Conservation (phyloP, 2,113 vertebrate species). For the Sturnira hondurensis region DNA sequence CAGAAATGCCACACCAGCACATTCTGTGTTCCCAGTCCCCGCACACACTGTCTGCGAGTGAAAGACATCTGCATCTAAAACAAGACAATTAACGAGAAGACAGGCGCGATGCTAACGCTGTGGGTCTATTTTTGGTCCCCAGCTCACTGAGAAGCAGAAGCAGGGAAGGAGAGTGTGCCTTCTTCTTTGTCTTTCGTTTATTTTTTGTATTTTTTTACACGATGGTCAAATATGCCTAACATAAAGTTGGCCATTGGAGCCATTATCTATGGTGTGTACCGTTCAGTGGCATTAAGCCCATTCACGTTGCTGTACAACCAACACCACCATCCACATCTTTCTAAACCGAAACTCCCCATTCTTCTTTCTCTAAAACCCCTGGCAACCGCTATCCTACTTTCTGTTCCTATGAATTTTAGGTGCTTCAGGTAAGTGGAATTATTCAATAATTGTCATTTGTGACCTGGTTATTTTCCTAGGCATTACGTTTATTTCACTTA, state of each 20-base stretch:
- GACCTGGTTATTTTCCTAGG: not conserved
- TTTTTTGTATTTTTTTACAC: not conserved
- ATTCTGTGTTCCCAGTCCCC: conserved; percentile 72
- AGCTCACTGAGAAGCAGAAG: conserved; percentile 74
- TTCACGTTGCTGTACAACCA: rapidly evolving
- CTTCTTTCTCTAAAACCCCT: not conserved
- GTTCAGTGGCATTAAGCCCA: not conserved
- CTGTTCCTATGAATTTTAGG: not conserved
- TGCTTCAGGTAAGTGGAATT: not conserved
- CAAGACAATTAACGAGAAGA: conserved; percentile 84
- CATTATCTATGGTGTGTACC: not conserved
- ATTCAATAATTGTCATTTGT: not conserved
- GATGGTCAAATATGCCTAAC: not conserved
- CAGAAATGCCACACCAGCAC: conserved; percentile 84
- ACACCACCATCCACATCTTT: not conserved
- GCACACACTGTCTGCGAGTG: conserved; percentile 78
- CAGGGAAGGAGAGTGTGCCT: conserved; percentile 34
- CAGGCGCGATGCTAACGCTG: conserved; percentile 73
- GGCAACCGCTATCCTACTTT: not conserved
- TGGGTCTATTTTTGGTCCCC: conserved; percentile 81
- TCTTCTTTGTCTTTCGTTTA: not conserved
- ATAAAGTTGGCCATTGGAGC: not conserved
- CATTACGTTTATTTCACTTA: not conserved
- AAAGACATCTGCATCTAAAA: conserved; percentile 86
- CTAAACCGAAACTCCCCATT: not conserved